Evolutionary conservation across 2,888 invertebrate genomes (phyloP), one percentile per base, ranked within the genome.

Genomic region (Anthoptus insignis): DNA sequence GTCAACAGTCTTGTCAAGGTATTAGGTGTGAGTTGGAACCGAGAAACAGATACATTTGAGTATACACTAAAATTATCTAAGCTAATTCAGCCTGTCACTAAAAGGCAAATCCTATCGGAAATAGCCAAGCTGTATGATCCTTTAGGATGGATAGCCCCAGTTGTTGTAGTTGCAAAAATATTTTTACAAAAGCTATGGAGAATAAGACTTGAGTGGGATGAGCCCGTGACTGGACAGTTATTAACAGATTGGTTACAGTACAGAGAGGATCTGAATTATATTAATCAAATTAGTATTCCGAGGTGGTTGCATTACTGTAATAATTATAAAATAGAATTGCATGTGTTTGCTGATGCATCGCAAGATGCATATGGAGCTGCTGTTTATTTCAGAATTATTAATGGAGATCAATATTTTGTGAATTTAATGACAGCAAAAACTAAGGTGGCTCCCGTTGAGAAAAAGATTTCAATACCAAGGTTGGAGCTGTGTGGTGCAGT

Each of bases 121-220:
- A 47, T 47, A 9, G 29, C 58, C 14, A n/a, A 22, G 2, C 27
- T 49, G 16, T 58, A 19, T 16, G 58, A 58, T n/a, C 58, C 58
- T 0, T 21, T 80, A 0, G 79, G 79, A 0, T 81, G 78, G 78
- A 49, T 78, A 1, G 74, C 77, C 0, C 79, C 77, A 0, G 32
- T 29, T 2, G 67, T 78, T 0, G 65, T 77, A n/a, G 53, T 21
- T 11, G 73, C 77, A 0, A 78, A 78, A 34, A 56, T 76, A 7
- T 71, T 76, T 7, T 77, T 79, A 7, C 76, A 78, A 59, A 71
- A 67, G 29, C 45, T 80, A 1, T 80, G 80, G 78, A 19, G 76
- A 9, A 29, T 70, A 2, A 75, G 76, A 2, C 39, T 71, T 0
- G 39, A 19, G 0, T 78, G 78, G 78, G 76, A 78, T 54, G 69